phyloP scores from a whole-genome alignment of 2,888 invertebrate species.

The Chloromyia formosa region DNA sequence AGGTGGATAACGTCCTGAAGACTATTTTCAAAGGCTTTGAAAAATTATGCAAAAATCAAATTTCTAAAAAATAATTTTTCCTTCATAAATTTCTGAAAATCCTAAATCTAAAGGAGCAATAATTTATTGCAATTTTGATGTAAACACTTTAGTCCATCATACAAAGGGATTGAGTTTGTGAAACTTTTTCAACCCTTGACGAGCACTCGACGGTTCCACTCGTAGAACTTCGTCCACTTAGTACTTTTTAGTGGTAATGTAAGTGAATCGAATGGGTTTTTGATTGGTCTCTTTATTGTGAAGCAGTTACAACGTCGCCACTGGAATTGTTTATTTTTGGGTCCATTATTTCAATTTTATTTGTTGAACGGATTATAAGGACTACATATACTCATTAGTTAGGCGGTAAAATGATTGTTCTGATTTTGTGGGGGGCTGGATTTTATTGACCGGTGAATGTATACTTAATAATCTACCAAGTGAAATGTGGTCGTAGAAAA shows the following conservation, averaged over 20 bases:
- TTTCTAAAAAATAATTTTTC: too few relatives aligned
- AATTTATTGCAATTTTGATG: too few relatives aligned
- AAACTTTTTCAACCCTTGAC: conserved; percentile 8
- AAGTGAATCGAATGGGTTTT: conserved; percentile 51
- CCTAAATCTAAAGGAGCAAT: too few relatives aligned
- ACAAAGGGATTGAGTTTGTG: background rate
- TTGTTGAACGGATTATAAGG: conserved; percentile 37
- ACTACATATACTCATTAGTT: conserved; percentile 36
- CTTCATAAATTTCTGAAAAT: too few relatives aligned
- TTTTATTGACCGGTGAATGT: too few relatives aligned
- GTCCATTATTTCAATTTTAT: conserved; percentile 44
- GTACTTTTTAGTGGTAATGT: conserved; percentile 37
- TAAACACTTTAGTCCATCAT: too few relatives aligned
- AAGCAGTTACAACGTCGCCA: conserved; percentile 43
- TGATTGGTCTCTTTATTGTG: conserved; percentile 51
- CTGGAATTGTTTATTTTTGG: conserved; percentile 42
- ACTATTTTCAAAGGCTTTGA: too few relatives aligned
- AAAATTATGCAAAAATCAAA: too few relatives aligned
- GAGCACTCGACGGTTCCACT: background rate
- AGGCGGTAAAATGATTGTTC: conserved; percentile 15
- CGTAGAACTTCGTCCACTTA: conserved; percentile 23
- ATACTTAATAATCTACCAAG: too few relatives aligned
- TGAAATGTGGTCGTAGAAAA: too few relatives aligned
- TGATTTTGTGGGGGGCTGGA: background rate
- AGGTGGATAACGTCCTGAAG: too few relatives aligned